phyloP scores from a whole-genome alignment of 2,113 vertebrate species.

The Odontophorus gujanensis region DNA sequence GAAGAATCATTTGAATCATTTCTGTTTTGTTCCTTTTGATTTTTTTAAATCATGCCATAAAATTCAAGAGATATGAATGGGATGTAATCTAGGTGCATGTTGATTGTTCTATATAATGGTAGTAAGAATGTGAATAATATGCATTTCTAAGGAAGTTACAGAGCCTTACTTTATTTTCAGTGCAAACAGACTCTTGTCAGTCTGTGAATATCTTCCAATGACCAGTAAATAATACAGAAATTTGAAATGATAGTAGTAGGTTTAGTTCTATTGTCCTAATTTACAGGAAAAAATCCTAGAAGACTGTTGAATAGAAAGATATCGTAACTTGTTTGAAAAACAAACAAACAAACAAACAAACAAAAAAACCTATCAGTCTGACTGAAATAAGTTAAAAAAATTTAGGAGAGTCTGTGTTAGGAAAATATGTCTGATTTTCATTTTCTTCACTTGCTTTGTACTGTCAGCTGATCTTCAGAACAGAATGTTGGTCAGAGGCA shows the following conservation, averaged over 20 bases:
- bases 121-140: not conserved
- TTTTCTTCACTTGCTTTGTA: not conserved
- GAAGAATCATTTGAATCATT: not conserved
- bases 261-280: not conserved
- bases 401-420: not conserved
- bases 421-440: not conserved
- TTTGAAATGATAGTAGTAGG: not conserved
- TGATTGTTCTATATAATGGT: not conserved
- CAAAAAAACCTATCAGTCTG: no score
- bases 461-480: not conserved
- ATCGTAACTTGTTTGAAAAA: fast-evolving
- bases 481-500: not conserved
- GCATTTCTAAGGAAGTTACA: not conserved
- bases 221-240: not conserved
- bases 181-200: not conserved
- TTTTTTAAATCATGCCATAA: not conserved
- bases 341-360: not conserved
- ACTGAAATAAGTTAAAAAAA: not conserved
- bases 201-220: not conserved
- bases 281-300: not conserved
- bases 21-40: not conserved
- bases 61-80: not conserved
- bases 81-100: fast-evolving
- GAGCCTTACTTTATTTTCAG: not conserved
- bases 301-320: not conserved